Conservation (phyloP, 2,797 vertebrate genomes). For the Enteromius afrohamiltoni region DNA sequence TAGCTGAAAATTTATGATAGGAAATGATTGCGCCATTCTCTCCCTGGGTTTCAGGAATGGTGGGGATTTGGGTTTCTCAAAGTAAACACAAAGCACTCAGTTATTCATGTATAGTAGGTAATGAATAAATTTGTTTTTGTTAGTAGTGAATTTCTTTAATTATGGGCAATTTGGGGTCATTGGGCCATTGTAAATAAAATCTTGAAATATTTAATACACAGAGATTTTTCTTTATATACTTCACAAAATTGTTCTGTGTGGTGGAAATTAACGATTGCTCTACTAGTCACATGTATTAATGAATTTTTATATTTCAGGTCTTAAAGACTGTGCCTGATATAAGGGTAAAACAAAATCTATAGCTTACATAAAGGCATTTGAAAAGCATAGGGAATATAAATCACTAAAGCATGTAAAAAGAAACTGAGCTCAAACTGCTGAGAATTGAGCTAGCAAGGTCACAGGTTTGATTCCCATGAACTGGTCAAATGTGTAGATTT, state of each 20-base stretch:
- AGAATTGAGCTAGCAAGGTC: not conserved
- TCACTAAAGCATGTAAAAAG: not conserved
- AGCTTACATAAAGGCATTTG: not conserved
- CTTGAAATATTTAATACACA: not conserved
- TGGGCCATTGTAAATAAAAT: not conserved
- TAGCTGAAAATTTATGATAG: constrained; percentile 4
- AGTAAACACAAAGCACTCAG: not conserved
- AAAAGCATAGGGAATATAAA: not conserved
- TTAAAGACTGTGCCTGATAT: not conserved
- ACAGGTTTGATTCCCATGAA: not conserved
- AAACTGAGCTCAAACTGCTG: not conserved
- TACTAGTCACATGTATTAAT: not conserved
- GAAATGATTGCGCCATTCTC: constrained; percentile 5
- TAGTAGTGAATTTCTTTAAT: not conserved
- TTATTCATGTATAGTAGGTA: not conserved
- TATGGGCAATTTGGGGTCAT: not conserved
- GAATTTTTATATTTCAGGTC: not conserved
- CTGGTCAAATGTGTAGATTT: not conserved
- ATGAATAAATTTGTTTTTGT: not conserved
- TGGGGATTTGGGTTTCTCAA: not conserved
- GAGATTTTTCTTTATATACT: not conserved
- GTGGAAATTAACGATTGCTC: not conserved
- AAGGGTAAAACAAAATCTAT: not conserved
- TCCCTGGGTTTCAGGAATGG: not conserved
- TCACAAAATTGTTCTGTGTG: not conserved